These are phyloP conservation scores for Xylocopa sonorina DNA, from an alignment of 1,140 invertebrate species.

Conservation along the genomic window DNA sequence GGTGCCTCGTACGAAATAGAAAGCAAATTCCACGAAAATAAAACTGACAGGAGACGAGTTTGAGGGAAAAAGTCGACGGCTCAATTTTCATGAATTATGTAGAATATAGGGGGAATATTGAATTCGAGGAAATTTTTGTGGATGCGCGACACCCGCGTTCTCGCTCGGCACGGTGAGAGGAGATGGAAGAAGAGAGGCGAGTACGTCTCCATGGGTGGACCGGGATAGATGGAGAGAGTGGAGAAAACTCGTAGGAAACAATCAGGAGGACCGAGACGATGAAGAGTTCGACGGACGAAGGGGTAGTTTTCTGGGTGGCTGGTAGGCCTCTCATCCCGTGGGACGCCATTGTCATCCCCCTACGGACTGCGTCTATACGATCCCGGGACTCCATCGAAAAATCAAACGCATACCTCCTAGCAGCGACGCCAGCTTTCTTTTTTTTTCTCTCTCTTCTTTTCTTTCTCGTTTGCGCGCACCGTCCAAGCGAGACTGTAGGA, in stretches of 20 bases:
- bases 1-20: background rate
- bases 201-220: constrained; percentile 30
- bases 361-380: constrained; percentile 71
- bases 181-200: constrained; percentile 43
- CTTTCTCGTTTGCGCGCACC: constrained; percentile 22
- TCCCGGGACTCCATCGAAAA: constrained; percentile 75
- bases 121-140: constrained; percentile 77
- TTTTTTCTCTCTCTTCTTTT: constrained; percentile 37
- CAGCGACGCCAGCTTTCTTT: constrained; percentile 31
- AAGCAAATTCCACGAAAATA: background rate
- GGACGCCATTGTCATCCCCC: constrained; percentile 79
- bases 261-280: constrained; percentile 74
- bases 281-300: constrained; percentile 63
- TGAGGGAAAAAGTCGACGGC: constrained; percentile 69
- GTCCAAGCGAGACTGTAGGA: constrained; percentile 44
- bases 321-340: constrained; percentile 77
- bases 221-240: constrained; percentile 55
- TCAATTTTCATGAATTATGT: constrained; percentile 81
- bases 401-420: constrained; percentile 78
- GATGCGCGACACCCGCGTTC: constrained; percentile 56
- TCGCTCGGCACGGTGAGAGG: constrained; percentile 40
- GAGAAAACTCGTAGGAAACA: constrained; percentile 77
- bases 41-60: background rate
- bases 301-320: constrained; percentile 71
- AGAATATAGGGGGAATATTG: constrained; percentile 77